These are phyloP conservation scores for Drosophila antonietae DNA, from an alignment of 2,888 invertebrate genomes.

Conservation along the genomic window DNA sequence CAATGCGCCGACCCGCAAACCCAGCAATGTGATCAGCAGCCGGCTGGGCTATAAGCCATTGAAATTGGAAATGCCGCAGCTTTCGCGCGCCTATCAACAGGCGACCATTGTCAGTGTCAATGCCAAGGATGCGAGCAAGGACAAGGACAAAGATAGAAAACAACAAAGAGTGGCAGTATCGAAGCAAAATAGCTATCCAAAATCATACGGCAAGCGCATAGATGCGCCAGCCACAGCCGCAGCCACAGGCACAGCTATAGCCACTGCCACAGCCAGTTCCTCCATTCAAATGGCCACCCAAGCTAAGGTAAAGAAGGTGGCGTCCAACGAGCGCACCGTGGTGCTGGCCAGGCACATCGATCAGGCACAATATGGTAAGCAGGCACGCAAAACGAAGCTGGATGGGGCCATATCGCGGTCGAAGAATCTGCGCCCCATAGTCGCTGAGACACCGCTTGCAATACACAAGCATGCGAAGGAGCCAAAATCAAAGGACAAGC, in stretches of 20 bases:
- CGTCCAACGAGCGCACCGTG: constrained; percentile 14
- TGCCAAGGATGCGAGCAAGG: constrained; percentile 33
- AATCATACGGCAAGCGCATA: constrained; percentile 21
- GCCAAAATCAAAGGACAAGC: constrained; percentile 20
- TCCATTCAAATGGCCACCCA: neutral
- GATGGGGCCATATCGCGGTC: constrained; percentile 11
- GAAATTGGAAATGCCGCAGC: constrained; percentile 30
- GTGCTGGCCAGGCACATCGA: constrained; percentile 12
- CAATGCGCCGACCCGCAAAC: constrained; percentile 31
- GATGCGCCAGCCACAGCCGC: constrained; percentile 11
- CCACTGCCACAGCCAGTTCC: neutral
- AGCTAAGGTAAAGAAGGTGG: neutral
- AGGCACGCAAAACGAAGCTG: constrained; percentile 15
- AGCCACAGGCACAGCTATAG: neutral
- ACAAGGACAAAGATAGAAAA: constrained; percentile 33
- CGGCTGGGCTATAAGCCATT: constrained; percentile 30
- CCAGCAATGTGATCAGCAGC: constrained; percentile 16
- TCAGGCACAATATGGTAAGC: constrained; percentile 6
- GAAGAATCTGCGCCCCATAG: constrained; percentile 12
- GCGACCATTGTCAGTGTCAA: constrained; percentile 22
- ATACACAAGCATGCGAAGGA: constrained; percentile 22
- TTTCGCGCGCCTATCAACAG: constrained; percentile 13
- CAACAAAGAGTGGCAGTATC: constrained; percentile 9
- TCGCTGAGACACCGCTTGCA: constrained; percentile 12
- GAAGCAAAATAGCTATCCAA: constrained; percentile 15